Evolutionary conservation across 2,113 vertebrate genomes (phyloP).

Genomic region (Corydoras maculifer): DNA sequence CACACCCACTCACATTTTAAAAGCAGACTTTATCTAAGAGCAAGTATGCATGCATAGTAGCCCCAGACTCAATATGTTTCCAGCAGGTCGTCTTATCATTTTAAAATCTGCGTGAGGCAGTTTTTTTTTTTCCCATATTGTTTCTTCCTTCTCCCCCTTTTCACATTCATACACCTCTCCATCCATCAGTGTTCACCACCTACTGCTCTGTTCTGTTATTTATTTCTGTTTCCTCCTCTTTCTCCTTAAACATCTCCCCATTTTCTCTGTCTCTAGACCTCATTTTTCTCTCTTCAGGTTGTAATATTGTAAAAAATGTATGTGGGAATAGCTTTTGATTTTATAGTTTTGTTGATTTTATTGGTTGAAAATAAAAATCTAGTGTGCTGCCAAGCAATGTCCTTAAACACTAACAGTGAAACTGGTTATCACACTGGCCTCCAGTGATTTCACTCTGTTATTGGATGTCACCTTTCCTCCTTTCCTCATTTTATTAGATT

Average conservation of each 20-base stretch:
- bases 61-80: neutral
- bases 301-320: too few relatives aligned
- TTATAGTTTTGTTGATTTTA: too few relatives aligned
- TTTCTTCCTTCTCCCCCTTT: neutral
- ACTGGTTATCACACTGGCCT: too few relatives aligned
- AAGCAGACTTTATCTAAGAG: conserved; percentile 9
- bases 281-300: too few relatives aligned
- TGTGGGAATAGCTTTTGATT: too few relatives aligned
- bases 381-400: too few relatives aligned
- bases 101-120: neutral
- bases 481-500: too few relatives aligned
- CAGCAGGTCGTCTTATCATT: conserved; percentile 12
- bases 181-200: conserved; percentile 19
- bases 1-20: conserved; percentile 3
- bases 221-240: neutral
- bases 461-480: too few relatives aligned
- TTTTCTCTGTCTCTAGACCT: too few relatives aligned
- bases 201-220: neutral
- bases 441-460: too few relatives aligned
- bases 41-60: conserved; percentile 1
- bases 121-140: neutral
- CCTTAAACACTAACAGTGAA: too few relatives aligned
- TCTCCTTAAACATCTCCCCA: neutral
- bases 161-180: neutral
- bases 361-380: too few relatives aligned